Percentiles rank a stretch among this genome's conserved stretches.
These are phyloP conservation scores for Branchellion lobata DNA, from an alignment of 2,888 invertebrate species.

Conservation along the genomic window DNA sequence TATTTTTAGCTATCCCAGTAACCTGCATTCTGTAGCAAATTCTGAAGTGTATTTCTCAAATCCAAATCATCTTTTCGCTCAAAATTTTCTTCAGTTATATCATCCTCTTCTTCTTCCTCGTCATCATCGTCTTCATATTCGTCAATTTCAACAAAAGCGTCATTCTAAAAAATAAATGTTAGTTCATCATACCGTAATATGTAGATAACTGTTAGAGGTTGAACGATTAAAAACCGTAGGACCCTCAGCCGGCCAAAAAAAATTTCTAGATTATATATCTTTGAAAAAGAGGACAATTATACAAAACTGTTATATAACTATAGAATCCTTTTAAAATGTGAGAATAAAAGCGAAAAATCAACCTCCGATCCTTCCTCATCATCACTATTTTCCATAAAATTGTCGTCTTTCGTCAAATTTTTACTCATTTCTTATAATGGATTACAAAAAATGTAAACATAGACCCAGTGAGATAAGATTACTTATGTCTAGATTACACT, in stretches of 20 bases:
- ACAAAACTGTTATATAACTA: too few species aligned
- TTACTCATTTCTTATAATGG: conserved; percentile 1
- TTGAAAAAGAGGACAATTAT: too few species aligned
- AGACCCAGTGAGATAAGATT: neutral
- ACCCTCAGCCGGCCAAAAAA: too few species aligned
- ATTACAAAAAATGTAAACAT: conserved; percentile 2
- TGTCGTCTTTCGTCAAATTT: neutral
- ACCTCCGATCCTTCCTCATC: conserved; percentile 1
- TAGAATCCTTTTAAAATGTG: too few species aligned
- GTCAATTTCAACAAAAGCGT: conserved; percentile 41
- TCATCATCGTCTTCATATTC: conserved; percentile 45
- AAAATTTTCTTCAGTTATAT: conserved; percentile 26
- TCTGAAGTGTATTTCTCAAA: conserved; percentile 86
- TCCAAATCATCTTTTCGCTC: conserved; percentile 67
- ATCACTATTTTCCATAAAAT: conserved; percentile 11
- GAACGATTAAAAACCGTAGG: too few species aligned
- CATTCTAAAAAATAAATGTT: conserved; percentile 13
- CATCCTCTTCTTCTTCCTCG: conserved; percentile 39
- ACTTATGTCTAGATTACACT: neutral
- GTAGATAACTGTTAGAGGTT: too few species aligned
- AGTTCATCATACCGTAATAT: neutral
- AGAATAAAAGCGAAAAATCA: neutral
- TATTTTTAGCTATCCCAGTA: too few species aligned
- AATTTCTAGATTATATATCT: too few species aligned
- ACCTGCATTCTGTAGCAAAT: conserved; percentile 88